Evolutionary conservation across 2,888 invertebrate genomes (phyloP), one percentile per base, ranked within the genome.

Genomic region (Stictocephala bisonia): DNA sequence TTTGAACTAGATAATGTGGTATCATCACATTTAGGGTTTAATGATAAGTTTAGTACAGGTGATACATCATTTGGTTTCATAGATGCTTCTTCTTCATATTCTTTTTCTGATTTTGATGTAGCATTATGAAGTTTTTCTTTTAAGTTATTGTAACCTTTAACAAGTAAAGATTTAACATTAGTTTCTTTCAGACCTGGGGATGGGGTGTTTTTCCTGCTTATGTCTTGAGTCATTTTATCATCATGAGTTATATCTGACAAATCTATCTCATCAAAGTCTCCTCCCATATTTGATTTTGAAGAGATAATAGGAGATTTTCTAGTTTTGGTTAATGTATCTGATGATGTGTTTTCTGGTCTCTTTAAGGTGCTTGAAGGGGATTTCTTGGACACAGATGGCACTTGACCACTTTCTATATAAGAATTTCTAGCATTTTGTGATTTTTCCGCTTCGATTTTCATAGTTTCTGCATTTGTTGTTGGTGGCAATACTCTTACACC

Each of bases 51-150:
- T 1, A 24, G 22, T 26, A 41, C 64, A 1, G 41, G 24, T 9
- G 40, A 26, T 40, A 26, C 64, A 15, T 58, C 70, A 71, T 44
- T 71, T 11, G 22, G 40, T 44, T 71, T 71, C 9, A 35, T 35
- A 90, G 24, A 24, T 58, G 29, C n/a, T 24, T 60, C 66, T 0
- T 73, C 73, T 50, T 73, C 72, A 50, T 0, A 24, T 27, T 73
- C 73, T 70, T 69, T 70, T 41, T 73, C 73, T 6, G 51, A 20
- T 29, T 73, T 73, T 9, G 48, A 35, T 1, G 56, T 66, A 18
- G 68, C 58, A 72, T 73, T 76, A 73, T 77, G 80, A 24, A 80
- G 86, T 86, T 81, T 85, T 85, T 75, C 87, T 86, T 78, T 87
- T 85, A 76, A 85, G 84, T 77, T 86, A 64, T 81, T 80, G 48